These are phyloP conservation scores for Eupithecia dodoneata DNA, from an alignment of 2,888 invertebrate species.

Conservation along the genomic window DNA sequence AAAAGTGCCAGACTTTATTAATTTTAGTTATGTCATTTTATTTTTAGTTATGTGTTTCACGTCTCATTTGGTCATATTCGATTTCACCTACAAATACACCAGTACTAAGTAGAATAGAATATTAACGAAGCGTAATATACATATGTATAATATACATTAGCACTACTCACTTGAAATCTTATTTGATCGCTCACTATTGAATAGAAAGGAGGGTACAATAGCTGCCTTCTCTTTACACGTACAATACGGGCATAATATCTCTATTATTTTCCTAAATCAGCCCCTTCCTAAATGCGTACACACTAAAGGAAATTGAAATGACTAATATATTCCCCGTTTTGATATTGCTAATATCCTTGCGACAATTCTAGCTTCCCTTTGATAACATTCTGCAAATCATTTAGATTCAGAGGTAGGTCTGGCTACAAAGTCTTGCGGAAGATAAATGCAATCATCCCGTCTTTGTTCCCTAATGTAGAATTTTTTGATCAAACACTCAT, in stretches of 20 bases:
- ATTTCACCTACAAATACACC: not conserved
- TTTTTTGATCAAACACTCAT: not conserved
- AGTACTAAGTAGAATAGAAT: not conserved
- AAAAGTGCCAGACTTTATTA: not conserved
- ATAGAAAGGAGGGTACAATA: constrained; percentile 27
- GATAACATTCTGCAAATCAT: constrained; percentile 25
- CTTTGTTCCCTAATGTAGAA: not conserved
- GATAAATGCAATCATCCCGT: not conserved
- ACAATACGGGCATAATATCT: constrained; percentile 34
- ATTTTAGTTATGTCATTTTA: not conserved
- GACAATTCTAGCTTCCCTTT: constrained; percentile 29
- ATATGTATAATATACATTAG: constrained; percentile 28
- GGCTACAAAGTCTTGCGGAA: not conserved
- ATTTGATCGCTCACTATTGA: constrained; percentile 32
- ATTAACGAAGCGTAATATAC: constrained; percentile 9
- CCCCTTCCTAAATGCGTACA: constrained; percentile 55
- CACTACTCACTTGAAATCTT: constrained; percentile 26
- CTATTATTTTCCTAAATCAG: constrained; percentile 50
- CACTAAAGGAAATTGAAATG: constrained; percentile 64
- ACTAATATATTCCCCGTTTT: constrained; percentile 55
- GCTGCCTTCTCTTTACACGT: constrained; percentile 25
- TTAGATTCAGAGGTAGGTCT: constrained; percentile 2
- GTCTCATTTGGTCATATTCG: not conserved
- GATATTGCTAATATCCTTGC: constrained; percentile 56
- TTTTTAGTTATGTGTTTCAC: not conserved